Base-by-base conservation (phyloP, 1,140 invertebrate genomes). In the Drosophila ananassae region DNA sequence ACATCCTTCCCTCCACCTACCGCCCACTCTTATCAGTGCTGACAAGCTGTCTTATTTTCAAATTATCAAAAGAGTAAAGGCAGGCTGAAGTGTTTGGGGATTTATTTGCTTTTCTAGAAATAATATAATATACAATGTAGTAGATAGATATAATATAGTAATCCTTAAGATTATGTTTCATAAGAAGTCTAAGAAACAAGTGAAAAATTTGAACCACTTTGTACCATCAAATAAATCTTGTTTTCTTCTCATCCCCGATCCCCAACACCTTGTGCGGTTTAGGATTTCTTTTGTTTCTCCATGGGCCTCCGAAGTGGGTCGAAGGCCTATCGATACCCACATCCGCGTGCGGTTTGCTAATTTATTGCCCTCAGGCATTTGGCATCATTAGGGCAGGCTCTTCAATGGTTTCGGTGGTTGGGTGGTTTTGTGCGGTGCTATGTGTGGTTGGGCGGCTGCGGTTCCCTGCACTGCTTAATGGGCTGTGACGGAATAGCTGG, bases 291-390 rank as follows among this genome's bases (percentile, higher is more conserved):
- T 13, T n/a, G 25, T 37, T 30, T 44, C 25, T 44, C 24, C 67
- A 1, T 39, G 51, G n/a, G 30, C 2, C 17, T 44, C 9, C 41
- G 32, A 51, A 52, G 24, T 77, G 58, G 58, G 71, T 68, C 64
- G 48, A 64, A 22, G 34, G 30, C 62, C 50, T 44, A 74, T 66
- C 63, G 52, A 74, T 68, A 55, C 51, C 50, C 72, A 37, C 50
- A 50, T 41, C 60, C 73, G 72, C 57, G 73, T 76, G 73, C 77
- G 73, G 60, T 46, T 73, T 73, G 75, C 75, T 89, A 89, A 87
- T 89, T 87, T 89, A 87, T 83, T 77, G 79, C 73, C 63, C 51
- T 63, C 57, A 37, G 77, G 75, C 83, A 89, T 89, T 87, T 71
- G 57, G 84, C 72, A 75, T 78, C 82, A 87, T 87, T 85, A 78